These are phyloP conservation scores for Vireo altiloquus DNA, from an alignment of 2,113 vertebrate genomes.

Conservation along the genomic window DNA sequence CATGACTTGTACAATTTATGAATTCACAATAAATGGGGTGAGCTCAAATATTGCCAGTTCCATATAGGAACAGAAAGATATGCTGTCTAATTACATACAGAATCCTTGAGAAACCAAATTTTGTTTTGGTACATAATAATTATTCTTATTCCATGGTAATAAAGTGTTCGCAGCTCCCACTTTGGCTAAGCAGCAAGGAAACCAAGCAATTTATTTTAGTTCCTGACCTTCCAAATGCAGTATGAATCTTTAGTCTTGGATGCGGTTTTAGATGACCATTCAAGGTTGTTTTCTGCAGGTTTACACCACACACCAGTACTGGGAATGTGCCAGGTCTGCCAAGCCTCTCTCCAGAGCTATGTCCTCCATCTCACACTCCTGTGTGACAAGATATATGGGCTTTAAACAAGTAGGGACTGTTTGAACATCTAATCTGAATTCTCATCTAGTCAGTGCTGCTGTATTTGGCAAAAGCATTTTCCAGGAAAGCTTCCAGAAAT, in stretches of 20 bases:
- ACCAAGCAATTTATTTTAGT: not conserved
- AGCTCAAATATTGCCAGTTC: not conserved
- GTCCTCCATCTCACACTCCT: not conserved
- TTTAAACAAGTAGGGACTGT: not conserved
- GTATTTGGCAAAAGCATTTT: constrained; percentile 9
- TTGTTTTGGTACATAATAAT: not conserved
- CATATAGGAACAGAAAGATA: not conserved
- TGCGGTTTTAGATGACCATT: not conserved
- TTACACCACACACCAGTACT: not conserved
- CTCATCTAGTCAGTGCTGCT: constrained; percentile 36
- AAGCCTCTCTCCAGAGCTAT: not conserved
- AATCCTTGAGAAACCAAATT: not conserved
- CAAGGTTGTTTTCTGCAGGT: not conserved
- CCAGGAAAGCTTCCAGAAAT: constrained; percentile 37
- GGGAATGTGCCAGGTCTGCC: not conserved
- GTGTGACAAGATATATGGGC: not conserved
- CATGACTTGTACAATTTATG: not conserved
- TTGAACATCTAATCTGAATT: constrained; percentile 8
- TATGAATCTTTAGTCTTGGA: not conserved
- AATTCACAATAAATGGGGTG: not conserved
- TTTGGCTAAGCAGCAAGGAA: not conserved
- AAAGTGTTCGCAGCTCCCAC: not conserved
- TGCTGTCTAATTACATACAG: not conserved
- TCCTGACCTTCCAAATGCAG: not conserved
- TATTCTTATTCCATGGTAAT: not conserved